Evolutionary conservation across 2,888 invertebrate genomes (phyloP).

Genomic region (Drosophila anomelani): DNA sequence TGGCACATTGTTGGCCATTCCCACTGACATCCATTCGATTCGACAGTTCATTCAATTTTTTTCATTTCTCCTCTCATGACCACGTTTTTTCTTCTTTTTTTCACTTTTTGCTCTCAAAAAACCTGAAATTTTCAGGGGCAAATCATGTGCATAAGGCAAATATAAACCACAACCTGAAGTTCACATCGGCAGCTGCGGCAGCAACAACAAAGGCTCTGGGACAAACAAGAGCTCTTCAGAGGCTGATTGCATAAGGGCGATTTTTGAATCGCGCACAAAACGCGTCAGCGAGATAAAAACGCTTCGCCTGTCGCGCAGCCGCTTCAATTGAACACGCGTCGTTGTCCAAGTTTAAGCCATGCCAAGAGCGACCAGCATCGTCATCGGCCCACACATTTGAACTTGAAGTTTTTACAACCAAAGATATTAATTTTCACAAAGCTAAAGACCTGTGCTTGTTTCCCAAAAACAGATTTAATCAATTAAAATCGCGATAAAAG

Average conservation of each 20-base stretch:
- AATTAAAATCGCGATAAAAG: conserved; percentile 39
- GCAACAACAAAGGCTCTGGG: conserved; percentile 28
- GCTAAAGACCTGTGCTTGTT: conserved; percentile 22
- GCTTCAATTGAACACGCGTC: conserved; percentile 73
- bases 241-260: conserved; percentile 77
- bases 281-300: conserved; percentile 63
- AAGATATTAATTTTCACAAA: conserved; percentile 30
- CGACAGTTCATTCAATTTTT: conserved; percentile 27
- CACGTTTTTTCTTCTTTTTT: conserved; percentile 26
- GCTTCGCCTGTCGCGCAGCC: conserved; percentile 47
- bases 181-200: conserved; percentile 30
- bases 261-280: conserved; percentile 40
- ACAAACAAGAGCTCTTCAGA: conserved; percentile 55
- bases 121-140: conserved; percentile 83
- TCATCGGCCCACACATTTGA: conserved; percentile 52
- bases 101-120: conserved; percentile 60
- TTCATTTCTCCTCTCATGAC: conserved; percentile 46
- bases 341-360: conserved; percentile 50
- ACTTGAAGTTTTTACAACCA: conserved; percentile 55
- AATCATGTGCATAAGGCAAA: conserved; percentile 60
- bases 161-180: conserved; percentile 49
- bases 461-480: conserved; percentile 40
- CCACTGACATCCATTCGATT: conserved; percentile 12
- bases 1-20: conserved; percentile 6
- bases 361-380: conserved; percentile 37